phyloP scores from a whole-genome alignment of 2,113 vertebrate species.

The Ahaetulla prasina region DNA sequence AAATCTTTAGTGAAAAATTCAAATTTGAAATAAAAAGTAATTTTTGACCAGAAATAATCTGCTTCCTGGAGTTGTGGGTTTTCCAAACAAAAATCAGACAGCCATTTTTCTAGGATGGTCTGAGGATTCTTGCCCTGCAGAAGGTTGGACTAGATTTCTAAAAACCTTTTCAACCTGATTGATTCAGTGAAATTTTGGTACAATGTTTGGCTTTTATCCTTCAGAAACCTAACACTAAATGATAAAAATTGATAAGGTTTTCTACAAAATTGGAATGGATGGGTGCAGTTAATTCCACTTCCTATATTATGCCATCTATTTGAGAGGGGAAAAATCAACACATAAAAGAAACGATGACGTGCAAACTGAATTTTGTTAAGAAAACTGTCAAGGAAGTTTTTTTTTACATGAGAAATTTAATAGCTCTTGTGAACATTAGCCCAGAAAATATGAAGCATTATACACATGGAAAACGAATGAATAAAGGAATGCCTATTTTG shows the following conservation, averaged over 20 bases:
- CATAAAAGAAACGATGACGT: not conserved
- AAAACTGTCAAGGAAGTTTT: not conserved
- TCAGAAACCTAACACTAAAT: not conserved
- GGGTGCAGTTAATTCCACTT: not conserved
- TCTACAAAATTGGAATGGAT: not conserved
- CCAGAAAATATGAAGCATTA: conserved; percentile 25
- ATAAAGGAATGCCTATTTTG: conserved; percentile 53
- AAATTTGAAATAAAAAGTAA: not conserved
- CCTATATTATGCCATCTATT: not conserved
- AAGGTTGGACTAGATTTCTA: not conserved
- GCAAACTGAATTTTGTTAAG: not conserved
- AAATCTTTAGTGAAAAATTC: not conserved
- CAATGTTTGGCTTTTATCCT: not conserved
- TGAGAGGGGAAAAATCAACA: not conserved
- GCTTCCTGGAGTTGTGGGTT: not conserved
- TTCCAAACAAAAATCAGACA: not conserved
- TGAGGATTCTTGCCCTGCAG: not conserved
- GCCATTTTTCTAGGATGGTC: not conserved
- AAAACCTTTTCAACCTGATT: not conserved
- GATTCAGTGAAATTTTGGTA: not conserved
- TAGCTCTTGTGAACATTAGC: conserved; percentile 23
- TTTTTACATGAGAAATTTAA: conserved; percentile 33
- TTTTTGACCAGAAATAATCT: not conserved
- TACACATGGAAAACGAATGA: conserved; percentile 11
- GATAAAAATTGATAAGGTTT: not conserved